Percentiles rank a stretch among this genome's conserved stretches.
Conservation (phyloP, 2,797 vertebrate species). For the Crocodylus rhombifer region DNA sequence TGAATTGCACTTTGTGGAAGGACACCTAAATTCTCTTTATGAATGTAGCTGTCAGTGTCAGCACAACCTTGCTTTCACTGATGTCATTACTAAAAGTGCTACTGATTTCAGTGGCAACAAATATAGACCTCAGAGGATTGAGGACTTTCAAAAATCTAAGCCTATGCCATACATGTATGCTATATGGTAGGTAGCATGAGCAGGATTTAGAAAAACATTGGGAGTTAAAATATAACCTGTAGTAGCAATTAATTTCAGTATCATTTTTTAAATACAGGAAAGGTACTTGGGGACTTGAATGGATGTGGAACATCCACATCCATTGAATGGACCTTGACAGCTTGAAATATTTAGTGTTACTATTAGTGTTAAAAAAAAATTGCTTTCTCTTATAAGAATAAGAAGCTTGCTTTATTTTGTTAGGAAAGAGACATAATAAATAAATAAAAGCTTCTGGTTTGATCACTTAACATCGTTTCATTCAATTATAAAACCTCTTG, state of each 20-base stretch:
- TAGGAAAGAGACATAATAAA: too few species aligned
- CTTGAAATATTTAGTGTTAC: too few species aligned
- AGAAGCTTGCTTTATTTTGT: too few species aligned
- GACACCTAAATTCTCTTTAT: background rate
- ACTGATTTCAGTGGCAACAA: too few species aligned
- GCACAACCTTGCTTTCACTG: background rate
- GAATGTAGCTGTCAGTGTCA: background rate
- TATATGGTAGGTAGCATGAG: fast-evolving
- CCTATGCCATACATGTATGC: background rate
- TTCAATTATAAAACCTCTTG: too few species aligned
- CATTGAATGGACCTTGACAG: too few species aligned
- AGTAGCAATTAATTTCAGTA: background rate
- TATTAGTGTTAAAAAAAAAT: too few species aligned
- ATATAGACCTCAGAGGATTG: background rate
- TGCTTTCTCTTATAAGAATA: too few species aligned
- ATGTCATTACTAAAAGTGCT: background rate
- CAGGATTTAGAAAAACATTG: background rate
- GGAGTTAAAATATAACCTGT: background rate
- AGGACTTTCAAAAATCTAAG: background rate
- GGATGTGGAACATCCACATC: background rate
- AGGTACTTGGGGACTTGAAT: background rate
- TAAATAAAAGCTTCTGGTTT: too few species aligned
- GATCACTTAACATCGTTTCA: too few species aligned
- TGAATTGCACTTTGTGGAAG: background rate
- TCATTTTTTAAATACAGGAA: background rate